phyloP scores from a whole-genome alignment of 2,797 vertebrate species.

The Scolopax rusticola region DNA sequence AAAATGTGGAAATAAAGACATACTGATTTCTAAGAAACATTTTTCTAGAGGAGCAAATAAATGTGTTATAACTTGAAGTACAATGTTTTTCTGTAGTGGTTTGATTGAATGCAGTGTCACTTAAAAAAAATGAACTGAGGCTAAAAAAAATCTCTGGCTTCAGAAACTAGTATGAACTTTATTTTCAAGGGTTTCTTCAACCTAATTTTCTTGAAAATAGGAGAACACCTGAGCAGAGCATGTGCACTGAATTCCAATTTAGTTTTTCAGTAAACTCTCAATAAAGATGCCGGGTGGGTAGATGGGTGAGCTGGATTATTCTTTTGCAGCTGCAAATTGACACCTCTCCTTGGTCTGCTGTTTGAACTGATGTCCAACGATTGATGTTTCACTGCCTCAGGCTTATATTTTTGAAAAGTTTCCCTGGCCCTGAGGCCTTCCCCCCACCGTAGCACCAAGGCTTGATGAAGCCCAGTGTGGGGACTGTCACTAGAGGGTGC shows the following conservation, averaged over 20 bases:
- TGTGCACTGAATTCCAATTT: not conserved
- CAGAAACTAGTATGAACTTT: not conserved
- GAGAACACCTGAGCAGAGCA: not conserved
- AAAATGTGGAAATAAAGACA: not conserved
- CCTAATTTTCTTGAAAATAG: not conserved
- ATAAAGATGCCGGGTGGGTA: not conserved
- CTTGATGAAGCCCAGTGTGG: fast-evolving
- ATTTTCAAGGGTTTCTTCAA: not conserved
- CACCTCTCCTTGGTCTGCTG: not conserved
- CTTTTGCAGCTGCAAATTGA: too few relatives aligned
- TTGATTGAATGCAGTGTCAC: not conserved
- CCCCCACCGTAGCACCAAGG: fast-evolving
- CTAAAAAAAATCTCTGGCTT: not conserved
- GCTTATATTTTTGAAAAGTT: not conserved
- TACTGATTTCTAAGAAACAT: not conserved
- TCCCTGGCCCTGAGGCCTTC: fast-evolving
- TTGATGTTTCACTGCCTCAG: not conserved
- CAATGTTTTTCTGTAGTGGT: not conserved
- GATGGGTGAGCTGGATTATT: not conserved
- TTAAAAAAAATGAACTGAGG: not conserved
- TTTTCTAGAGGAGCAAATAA: not conserved
- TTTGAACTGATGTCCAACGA: not conserved
- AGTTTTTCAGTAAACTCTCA: not conserved
- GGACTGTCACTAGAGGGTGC: constrained; percentile 40
- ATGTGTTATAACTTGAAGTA: not conserved